Conservation (phyloP, 1,140 invertebrate genomes). For the Babylonia areolata region DNA sequence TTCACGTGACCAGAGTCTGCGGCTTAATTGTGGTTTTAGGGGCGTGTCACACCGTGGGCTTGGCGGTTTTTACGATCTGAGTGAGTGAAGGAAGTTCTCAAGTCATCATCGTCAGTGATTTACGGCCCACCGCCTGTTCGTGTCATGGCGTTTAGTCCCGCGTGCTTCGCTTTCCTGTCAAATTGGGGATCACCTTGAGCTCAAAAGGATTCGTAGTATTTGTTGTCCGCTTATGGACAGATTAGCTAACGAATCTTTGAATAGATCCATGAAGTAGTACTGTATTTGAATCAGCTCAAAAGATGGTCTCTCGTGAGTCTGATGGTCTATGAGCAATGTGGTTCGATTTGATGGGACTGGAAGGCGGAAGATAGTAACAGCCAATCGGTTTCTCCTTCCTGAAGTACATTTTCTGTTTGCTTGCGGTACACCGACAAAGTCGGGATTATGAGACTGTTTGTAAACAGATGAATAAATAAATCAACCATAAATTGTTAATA, state of each 20-base stretch:
- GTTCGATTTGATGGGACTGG: too few relatives aligned
- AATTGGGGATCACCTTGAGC: neutral
- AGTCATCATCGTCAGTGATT: neutral
- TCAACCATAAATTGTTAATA: too few relatives aligned
- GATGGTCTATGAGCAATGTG: too few relatives aligned
- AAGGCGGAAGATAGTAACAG: too few relatives aligned
- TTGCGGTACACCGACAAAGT: too few relatives aligned
- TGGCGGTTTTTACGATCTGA: neutral
- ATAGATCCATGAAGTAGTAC: neutral
- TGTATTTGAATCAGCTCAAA: too few relatives aligned
- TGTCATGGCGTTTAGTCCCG: neutral
- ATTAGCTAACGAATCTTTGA: neutral
- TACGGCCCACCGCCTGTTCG: neutral
- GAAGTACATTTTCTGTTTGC: too few relatives aligned
- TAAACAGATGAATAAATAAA: too few relatives aligned
- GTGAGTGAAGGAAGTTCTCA: neutral
- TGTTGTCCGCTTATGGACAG: neutral
- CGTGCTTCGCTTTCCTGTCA: neutral
- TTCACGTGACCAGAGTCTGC: neutral
- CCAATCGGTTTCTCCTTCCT: too few relatives aligned
- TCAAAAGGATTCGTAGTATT: neutral
- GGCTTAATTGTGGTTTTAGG: neutral
- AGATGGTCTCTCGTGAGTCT: too few relatives aligned
- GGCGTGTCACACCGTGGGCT: neutral
- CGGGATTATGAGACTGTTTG: too few relatives aligned